Evolutionary conservation across 2,888 invertebrate genomes (phyloP), one percentile per base, ranked within the genome.

Genomic region (Andrena chrysosceles): DNA sequence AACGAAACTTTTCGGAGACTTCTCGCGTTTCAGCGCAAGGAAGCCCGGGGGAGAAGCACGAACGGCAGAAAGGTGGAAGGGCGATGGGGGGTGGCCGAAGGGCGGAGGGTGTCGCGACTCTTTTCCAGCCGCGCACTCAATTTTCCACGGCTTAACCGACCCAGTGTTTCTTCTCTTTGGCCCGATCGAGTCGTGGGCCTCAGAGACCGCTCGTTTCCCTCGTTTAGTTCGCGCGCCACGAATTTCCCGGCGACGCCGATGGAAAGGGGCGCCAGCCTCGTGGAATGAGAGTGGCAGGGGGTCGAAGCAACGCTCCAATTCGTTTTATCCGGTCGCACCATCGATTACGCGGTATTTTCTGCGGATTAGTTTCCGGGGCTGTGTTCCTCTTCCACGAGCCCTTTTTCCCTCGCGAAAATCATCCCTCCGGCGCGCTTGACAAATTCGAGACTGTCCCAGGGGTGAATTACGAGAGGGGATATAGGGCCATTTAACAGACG

Each of bases 111-210:
- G 56, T 48, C 20, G 68, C 48, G 67, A 68, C 64, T 70, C 77
- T 83, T 81, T 71, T 77, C 60, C 42, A 54, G 88, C 84, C 83
- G 91, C 85, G 90, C 90, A 91, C 92, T 93, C 93, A 93, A 93
- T 93, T 93, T 93, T 92, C 92, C 91, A 90, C 89, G 90, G 93
- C 92, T 93, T 92, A 92, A 91, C 90, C 89, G 86, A 84, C 87
- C 83, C 68, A 70, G 29, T 72, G 81, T 84, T 78, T 80, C 83
- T 72, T 81, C 77, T 77, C 72, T 81, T 81, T 71, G 71, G 62
- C 13, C 75, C 49, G 82, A 78, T 78, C 84, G 81, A 48, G 68
- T 73, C 83, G 83, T 78, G 77, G 84, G 84, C 89, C 91, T 85
- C 90, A 85, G 86, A 88, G 86, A 88, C 83, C 77, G 59, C 59